These are phyloP conservation scores for Kuschelorhynchus macadamiae DNA, from an alignment of 2,888 invertebrate genomes.

Conservation along the genomic window DNA sequence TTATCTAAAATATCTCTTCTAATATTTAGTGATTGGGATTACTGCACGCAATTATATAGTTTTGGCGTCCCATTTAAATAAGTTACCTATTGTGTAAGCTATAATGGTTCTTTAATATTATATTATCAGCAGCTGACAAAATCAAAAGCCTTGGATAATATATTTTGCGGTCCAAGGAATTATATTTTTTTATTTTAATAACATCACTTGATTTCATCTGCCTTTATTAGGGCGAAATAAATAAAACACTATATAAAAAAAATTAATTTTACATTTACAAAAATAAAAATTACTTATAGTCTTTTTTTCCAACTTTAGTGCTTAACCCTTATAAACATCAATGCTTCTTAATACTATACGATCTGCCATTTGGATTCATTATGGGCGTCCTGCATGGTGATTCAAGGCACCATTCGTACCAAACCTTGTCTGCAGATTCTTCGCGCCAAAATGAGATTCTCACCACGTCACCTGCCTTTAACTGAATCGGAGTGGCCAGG, in stretches of 20 bases:
- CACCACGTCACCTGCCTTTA: slow-evolving; percentile 80
- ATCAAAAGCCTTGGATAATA: no score
- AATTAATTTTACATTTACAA: background rate
- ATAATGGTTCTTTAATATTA: no score
- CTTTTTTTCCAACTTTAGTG: background rate
- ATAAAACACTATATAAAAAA: background rate
- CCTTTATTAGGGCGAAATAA: background rate
- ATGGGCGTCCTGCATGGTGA: slow-evolving; percentile 74
- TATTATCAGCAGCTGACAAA: no score
- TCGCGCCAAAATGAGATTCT: slow-evolving; percentile 91
- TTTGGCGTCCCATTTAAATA: no score
- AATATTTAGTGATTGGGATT: no score
- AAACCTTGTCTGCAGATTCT: slow-evolving; percentile 84
- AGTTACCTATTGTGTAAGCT: no score
- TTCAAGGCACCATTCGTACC: slow-evolving; percentile 95
- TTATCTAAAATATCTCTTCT: no score
- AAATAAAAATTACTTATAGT: background rate
- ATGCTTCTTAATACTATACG: slow-evolving; percentile 75
- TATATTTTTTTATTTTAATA: no score
- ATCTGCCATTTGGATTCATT: slow-evolving; percentile 82
- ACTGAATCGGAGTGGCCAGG: slow-evolving; percentile 75
- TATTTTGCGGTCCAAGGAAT: no score
- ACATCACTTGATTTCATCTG: no score
- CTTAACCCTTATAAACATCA: slow-evolving; percentile 29
- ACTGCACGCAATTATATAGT: no score